These are phyloP conservation scores for Elaphurus davidianus DNA, from an alignment of 2,113 vertebrate species.

Conservation along the genomic window DNA sequence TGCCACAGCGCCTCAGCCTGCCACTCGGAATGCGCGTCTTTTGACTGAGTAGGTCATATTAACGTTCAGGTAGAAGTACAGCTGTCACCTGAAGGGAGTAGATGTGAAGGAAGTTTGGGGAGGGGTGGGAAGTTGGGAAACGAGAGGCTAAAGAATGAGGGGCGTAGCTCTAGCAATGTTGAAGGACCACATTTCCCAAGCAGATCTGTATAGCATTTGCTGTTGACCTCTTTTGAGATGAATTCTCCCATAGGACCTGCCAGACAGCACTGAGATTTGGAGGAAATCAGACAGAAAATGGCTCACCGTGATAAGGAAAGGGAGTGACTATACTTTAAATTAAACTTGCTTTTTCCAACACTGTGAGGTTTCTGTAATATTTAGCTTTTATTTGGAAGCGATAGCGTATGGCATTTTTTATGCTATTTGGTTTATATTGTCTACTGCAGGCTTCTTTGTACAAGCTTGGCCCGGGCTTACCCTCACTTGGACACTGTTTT, in stretches of 20 bases:
- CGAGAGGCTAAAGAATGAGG: neutral
- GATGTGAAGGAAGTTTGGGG: neutral
- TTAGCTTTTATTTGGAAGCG: slow-evolving; percentile 85
- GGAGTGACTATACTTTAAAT: slow-evolving; percentile 70
- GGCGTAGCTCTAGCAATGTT: neutral
- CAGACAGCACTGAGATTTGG: slow-evolving; percentile 44
- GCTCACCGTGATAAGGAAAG: slow-evolving; percentile 70
- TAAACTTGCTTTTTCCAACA: slow-evolving; percentile 81
- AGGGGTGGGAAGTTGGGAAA: neutral
- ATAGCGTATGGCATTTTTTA: slow-evolving; percentile 82
- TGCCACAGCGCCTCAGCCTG: neutral
- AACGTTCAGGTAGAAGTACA: slow-evolving; percentile 50
- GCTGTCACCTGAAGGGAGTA: neutral
- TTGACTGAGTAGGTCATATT: slow-evolving; percentile 64
- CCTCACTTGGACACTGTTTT: slow-evolving; percentile 77
- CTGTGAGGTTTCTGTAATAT: slow-evolving; percentile 82
- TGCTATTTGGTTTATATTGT: slow-evolving; percentile 81
- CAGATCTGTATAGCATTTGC: slow-evolving; percentile 38
- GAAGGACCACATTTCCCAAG: slow-evolving; percentile 36
- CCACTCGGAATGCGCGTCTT: slow-evolving; percentile 56
- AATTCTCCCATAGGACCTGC: slow-evolving; percentile 43
- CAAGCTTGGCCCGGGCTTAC: slow-evolving; percentile 51
- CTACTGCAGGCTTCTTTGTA: slow-evolving; percentile 73
- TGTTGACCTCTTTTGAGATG: slow-evolving; percentile 42
- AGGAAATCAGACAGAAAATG: slow-evolving; percentile 60